These are phyloP conservation scores for Novumbra hubbsi DNA, from an alignment of 2,797 vertebrate genomes.

Conservation along the genomic window DNA sequence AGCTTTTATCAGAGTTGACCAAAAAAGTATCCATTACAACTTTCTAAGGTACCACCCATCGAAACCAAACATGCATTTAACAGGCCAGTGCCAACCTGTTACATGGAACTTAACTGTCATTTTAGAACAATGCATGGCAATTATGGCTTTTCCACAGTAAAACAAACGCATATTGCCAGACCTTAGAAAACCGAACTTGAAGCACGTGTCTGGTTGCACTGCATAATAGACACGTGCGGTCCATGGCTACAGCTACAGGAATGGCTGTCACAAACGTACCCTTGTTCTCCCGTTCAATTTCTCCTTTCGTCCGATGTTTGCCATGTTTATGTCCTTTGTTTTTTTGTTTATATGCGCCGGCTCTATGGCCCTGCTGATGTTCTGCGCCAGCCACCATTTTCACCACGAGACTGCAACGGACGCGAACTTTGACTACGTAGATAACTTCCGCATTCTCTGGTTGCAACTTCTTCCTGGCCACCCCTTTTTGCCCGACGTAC, in stretches of 20 bases:
- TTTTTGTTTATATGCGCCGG: constrained; percentile 79
- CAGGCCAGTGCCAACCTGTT: too few species aligned
- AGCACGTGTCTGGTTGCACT: not conserved
- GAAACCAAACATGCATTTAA: too few species aligned
- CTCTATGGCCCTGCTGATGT: constrained; percentile 75
- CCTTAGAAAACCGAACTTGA: not conserved
- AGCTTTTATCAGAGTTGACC: too few species aligned
- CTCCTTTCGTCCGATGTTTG: constrained; percentile 80
- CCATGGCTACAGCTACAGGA: not conserved
- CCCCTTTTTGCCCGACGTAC: too few species aligned
- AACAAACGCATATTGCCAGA: not conserved
- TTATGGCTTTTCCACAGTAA: not conserved
- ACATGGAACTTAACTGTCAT: too few species aligned
- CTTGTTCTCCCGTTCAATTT: constrained; percentile 78
- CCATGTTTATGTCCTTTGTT: constrained; percentile 84
- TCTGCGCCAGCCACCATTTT: constrained; percentile 76
- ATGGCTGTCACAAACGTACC: constrained; percentile 54
- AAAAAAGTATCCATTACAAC: too few species aligned
- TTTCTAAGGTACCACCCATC: too few species aligned
- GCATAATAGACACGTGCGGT: not conserved
- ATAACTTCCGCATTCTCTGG: not conserved
- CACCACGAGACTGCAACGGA: constrained; percentile 49
- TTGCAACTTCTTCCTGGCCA: too few species aligned
- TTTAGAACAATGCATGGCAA: not conserved
- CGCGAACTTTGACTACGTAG: not conserved